Conservation (phyloP, 92 coral and sea anemone genomes). For the Palythoa grandiflora region DNA sequence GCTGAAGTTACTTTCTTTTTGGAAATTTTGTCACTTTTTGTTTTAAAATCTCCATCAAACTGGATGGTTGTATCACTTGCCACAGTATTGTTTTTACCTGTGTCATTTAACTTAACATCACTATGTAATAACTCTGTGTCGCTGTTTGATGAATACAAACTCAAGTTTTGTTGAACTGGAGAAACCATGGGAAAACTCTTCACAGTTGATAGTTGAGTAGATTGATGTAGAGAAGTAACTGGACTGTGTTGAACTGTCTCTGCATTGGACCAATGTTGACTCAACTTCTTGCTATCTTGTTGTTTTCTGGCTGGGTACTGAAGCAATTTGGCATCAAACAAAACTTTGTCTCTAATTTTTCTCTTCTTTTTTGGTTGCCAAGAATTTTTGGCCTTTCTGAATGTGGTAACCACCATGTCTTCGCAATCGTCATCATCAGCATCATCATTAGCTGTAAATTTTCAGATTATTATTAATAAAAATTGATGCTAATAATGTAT, state of each 20-base stretch:
- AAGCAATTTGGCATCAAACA: slow-evolving; percentile 10
- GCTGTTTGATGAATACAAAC: not conserved
- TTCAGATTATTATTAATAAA: not conserved
- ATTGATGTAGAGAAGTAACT: not conserved
- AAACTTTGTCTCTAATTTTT: slow-evolving; percentile 10
- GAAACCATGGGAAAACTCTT: not conserved
- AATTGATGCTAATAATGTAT: not conserved
- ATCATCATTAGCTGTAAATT: slow-evolving; percentile 25
- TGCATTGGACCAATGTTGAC: not conserved
- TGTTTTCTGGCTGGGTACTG: slow-evolving; percentile 18
- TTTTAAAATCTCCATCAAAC: not conserved
- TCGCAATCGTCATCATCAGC: slow-evolving; percentile 29
- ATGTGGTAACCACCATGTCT: slow-evolving; percentile 42
- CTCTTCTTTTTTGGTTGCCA: slow-evolving; percentile 38
- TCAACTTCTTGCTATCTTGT: not conserved
- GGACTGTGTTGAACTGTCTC: not conserved
- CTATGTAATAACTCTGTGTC: not conserved
- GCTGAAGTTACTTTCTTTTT: not conserved
- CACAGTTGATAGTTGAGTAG: not conserved
- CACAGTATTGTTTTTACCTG: not conserved
- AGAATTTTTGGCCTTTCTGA: slow-evolving; percentile 13
- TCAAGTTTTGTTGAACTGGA: not conserved
- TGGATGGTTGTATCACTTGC: not conserved
- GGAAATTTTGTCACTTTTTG: not conserved
- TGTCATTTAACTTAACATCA: not conserved